phyloP scores from a whole-genome alignment of 2,113 vertebrate species.

The Sylvia atricapilla region DNA sequence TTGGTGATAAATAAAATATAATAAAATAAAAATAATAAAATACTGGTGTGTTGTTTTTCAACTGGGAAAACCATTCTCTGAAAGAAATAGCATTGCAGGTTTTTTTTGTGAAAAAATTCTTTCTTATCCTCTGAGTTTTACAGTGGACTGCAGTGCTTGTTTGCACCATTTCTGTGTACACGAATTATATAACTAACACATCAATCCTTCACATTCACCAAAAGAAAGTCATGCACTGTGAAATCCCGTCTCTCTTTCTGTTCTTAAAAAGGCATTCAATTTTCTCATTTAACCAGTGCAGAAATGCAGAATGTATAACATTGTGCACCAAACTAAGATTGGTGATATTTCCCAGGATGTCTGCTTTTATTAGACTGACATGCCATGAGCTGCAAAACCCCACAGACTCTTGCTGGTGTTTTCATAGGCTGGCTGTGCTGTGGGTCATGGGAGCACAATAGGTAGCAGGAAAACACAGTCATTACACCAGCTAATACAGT shows the following conservation, averaged over 20 bases:
- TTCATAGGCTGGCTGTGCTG: not conserved
- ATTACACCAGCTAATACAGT: not conserved
- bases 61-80: not conserved
- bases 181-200: not conserved
- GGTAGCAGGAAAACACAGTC: rapidly evolving
- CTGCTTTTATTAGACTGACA: not conserved
- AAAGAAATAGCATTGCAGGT: not conserved
- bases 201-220: not conserved
- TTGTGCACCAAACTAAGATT: not conserved
- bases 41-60: not conserved
- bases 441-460: rapidly evolving
- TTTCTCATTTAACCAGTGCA: not conserved
- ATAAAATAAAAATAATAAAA: not conserved
- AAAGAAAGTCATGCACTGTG: not conserved
- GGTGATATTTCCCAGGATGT: not conserved
- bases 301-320: not conserved
- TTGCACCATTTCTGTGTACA: not conserved
- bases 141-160: not conserved
- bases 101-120: not conserved
- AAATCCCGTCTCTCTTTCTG: not conserved
- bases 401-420: not conserved
- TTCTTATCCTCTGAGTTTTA: not conserved
- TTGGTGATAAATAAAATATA: not conserved
- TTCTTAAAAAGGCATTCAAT: not conserved
- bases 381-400: not conserved